Evolutionary conservation across 2,113 vertebrate species (phyloP).

Genomic region (Ibidorhyncha struthersii): DNA sequence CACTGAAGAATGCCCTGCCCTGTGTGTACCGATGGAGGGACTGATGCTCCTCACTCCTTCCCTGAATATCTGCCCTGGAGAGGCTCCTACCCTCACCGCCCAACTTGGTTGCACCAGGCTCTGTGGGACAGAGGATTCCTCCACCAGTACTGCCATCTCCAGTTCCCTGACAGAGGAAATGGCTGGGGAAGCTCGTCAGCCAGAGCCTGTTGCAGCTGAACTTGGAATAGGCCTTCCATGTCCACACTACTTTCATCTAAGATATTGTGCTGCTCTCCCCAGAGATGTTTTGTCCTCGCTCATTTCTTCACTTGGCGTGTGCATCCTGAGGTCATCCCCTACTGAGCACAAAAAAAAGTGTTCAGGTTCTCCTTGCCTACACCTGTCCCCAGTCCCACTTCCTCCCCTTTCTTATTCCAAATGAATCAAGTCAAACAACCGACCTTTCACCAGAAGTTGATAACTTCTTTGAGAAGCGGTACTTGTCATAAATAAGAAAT

Average conservation of each 20-base stretch:
- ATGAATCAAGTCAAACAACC: not conserved
- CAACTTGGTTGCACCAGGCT: not conserved
- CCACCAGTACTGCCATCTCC: not conserved
- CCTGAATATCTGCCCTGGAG: not conserved
- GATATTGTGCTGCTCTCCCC: not conserved
- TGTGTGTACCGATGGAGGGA: fast-evolving
- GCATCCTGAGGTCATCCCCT: not conserved
- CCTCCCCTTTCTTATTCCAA: not conserved
- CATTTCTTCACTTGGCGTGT: not conserved
- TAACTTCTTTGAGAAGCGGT: not conserved
- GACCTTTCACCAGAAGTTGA: not conserved
- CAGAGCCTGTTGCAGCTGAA: not conserved
- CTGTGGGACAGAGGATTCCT: not conserved
- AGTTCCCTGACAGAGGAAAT: not conserved
- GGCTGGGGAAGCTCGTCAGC: not conserved
- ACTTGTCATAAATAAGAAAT: not conserved
- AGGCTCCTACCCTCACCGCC: not conserved
- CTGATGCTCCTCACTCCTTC: not conserved
- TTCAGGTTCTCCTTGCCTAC: not conserved
- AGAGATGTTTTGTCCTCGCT: not conserved
- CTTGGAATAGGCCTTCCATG: not conserved
- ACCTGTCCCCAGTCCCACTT: not conserved
- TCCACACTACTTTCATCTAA: not conserved
- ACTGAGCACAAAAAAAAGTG: fast-evolving
- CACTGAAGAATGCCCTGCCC: not conserved